These are phyloP conservation scores for Alethe castanea DNA, from an alignment of 2,113 vertebrate genomes.

Conservation along the genomic window DNA sequence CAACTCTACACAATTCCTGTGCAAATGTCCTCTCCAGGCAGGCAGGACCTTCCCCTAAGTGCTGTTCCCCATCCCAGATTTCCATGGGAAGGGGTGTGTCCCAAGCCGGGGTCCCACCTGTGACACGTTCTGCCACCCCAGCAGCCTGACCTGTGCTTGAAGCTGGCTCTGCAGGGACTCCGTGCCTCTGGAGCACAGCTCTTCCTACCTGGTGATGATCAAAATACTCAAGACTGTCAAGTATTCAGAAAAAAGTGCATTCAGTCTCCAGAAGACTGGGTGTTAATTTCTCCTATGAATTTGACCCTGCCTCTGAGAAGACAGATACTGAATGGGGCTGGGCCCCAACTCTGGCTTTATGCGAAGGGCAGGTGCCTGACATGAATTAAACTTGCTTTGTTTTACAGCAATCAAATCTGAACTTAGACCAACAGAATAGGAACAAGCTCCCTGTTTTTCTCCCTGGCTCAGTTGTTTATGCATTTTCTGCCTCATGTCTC, in stretches of 20 bases:
- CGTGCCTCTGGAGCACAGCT: accelerated
- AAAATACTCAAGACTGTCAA: not conserved
- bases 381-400: not conserved
- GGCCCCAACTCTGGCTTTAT: accelerated
- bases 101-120: accelerated
- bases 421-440: not conserved
- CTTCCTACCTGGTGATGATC: not conserved
- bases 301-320: not conserved
- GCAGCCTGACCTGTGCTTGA: accelerated
- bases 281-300: not conserved
- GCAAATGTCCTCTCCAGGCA: not conserved
- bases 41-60: not conserved
- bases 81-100: accelerated
- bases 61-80: not conserved
- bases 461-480: not conserved
- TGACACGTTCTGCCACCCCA: not conserved
- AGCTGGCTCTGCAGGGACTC: not conserved
- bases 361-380: accelerated
- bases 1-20: accelerated
- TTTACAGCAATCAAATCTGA: not conserved
- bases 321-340: not conserved
- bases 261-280: not conserved
- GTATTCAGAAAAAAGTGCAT: not conserved
- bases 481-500: conserved; percentile 22
- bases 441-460: not conserved